Base-by-base conservation (phyloP, 2,888 invertebrate species). In the Aphodius sticticus region DNA sequence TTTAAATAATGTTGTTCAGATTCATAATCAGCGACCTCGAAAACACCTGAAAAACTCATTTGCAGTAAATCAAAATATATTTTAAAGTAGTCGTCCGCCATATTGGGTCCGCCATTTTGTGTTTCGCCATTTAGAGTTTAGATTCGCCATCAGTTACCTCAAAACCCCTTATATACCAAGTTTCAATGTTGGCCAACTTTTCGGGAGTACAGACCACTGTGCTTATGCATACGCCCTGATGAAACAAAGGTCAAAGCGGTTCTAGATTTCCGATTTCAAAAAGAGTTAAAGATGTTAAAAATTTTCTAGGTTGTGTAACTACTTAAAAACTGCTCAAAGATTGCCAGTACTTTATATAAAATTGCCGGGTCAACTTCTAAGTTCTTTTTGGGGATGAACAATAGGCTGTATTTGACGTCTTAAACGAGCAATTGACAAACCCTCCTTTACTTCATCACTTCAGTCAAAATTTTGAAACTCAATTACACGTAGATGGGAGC, bases 401-500 rank as follows among this genome's bases (percentile, higher is more conserved):
- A 16, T 26, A 81, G 77, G 36, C 79, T 71, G 81, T 79, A 71
- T 81, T 84, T 76, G 9, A 80, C 16, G 26, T 53, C 69, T 69
- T 85, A 79, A 85, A 85, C 80, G n/a, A 84, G 6, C 84, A 84
- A 76, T 82, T 85, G 12, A 79, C 81, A 16, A 74, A 81, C 35
- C 81, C 83, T 6, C 82, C 82, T 69, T 79, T 85, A 35, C 77
- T 86, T 15, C 78, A 75, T 69, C 85, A 84, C 80, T 87, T 84
- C 77, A 79, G 12, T 79, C 78, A 74, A 16, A 80, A 83, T 0
- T 77, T 82, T 70, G 82, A 83, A 4, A 76, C 84, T 6, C 78
- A 81, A 70, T 70, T 88, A n/a, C 85, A 86, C 6, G 85, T 86
- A 35, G 87, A 88, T 82, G 87, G 87, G 6, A 87, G 86, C 70